Percentiles rank a stretch among this genome's conserved stretches.
phyloP scores from a whole-genome alignment of 2,888 invertebrate genomes.

The Nomada goodeniana region DNA sequence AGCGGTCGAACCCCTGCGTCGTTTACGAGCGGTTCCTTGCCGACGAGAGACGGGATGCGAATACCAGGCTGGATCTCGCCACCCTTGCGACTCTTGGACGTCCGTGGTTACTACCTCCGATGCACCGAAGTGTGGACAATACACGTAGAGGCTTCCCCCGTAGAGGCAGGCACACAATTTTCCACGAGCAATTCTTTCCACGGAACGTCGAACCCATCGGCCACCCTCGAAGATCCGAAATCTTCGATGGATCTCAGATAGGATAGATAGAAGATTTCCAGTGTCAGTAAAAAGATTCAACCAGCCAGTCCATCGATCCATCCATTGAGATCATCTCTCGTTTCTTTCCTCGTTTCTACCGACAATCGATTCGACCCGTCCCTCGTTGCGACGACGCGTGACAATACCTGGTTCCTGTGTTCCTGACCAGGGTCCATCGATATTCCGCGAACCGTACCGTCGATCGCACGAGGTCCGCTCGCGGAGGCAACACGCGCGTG shows the following conservation, averaged over 20 bases:
- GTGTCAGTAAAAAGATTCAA: too few relatives aligned
- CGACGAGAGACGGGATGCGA: too few relatives aligned
- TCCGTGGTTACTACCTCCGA: neutral
- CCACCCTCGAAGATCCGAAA: too few relatives aligned
- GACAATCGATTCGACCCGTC: neutral
- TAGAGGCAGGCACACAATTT: too few relatives aligned
- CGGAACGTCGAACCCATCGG: too few relatives aligned
- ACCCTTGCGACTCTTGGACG: neutral
- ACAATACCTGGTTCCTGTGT: neutral
- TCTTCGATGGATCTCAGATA: too few relatives aligned
- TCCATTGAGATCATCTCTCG: too few relatives aligned
- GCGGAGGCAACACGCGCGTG: conserved; percentile 25
- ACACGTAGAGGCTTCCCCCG: neutral
- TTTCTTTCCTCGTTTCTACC: neutral
- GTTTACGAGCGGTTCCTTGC: conserved; percentile 25
- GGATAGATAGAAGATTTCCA: too few relatives aligned
- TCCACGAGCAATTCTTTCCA: too few relatives aligned
- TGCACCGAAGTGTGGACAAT: neutral
- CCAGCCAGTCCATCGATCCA: too few relatives aligned
- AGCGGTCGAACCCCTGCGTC: conserved; percentile 37
- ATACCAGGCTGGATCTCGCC: too few relatives aligned
- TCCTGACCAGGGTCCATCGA: neutral
- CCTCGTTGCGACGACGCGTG: neutral
- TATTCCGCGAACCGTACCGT: conserved; percentile 24
- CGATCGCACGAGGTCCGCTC: conserved; percentile 15